Conservation (phyloP, 2,113 vertebrate genomes). For the Atrichornis clamosus region DNA sequence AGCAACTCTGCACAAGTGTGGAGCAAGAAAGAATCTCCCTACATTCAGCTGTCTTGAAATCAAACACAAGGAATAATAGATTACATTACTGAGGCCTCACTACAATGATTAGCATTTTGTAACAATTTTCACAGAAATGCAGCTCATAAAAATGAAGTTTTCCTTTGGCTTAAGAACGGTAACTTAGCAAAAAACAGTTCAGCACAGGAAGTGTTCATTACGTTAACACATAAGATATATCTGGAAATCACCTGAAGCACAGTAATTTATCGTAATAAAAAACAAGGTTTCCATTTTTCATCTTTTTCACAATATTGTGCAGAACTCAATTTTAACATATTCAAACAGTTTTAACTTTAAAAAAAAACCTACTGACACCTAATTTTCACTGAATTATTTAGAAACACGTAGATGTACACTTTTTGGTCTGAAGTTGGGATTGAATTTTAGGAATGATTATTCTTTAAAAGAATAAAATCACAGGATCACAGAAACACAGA, state of each 20-base stretch:
- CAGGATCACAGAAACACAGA: not conserved
- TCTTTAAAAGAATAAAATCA: not conserved
- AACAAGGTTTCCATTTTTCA: not conserved
- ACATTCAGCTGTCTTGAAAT: not conserved
- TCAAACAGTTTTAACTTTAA: not conserved
- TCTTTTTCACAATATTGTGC: not conserved
- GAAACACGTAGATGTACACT: not conserved
- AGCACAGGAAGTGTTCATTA: not conserved
- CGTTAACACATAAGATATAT: not conserved
- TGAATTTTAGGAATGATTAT: not conserved
- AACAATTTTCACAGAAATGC: not conserved
- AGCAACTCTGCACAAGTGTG: not conserved
- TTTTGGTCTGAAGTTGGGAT: not conserved
- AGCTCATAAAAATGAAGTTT: not conserved
- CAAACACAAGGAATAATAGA: not conserved
- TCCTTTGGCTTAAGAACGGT: not conserved
- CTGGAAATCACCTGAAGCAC: not conserved
- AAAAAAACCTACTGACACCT: fast-evolving
- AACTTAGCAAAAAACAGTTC: not conserved
- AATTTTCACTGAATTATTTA: not conserved
- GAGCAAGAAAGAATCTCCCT: not conserved
- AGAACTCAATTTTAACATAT: not conserved
- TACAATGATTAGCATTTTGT: not conserved
- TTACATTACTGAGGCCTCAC: not conserved
- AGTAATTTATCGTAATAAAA: not conserved